These are phyloP conservation scores for Drosophila pachea DNA, from an alignment of 1,140 invertebrate genomes.

Conservation along the genomic window DNA sequence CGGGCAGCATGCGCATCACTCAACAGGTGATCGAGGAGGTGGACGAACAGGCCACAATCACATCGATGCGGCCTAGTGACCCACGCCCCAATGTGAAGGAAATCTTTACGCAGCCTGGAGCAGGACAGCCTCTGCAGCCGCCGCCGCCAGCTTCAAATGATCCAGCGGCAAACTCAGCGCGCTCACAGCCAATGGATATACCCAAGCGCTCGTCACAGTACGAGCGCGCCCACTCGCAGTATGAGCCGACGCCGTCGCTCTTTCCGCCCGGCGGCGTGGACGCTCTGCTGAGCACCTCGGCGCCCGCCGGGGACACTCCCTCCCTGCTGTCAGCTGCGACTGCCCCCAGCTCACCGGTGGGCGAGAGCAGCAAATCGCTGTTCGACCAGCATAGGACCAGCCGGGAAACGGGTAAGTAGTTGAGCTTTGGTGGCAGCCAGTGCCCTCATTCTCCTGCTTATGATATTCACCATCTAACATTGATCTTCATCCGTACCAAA, in stretches of 20 bases:
- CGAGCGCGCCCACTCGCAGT: constrained; percentile 67
- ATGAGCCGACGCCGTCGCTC: constrained; percentile 42
- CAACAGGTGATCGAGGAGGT: constrained; percentile 90
- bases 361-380: constrained; percentile 70
- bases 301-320: constrained; percentile 51
- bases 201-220: constrained; percentile 62
- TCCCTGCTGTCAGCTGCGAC: constrained; percentile 52
- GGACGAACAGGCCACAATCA: constrained; percentile 89
- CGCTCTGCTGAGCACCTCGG: constrained; percentile 66
- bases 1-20: constrained; percentile 85
- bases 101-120: constrained; percentile 79
- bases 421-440: background rate
- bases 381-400: constrained; percentile 62
- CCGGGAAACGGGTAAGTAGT: constrained; percentile 70
- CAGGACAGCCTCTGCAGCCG: constrained; percentile 13
- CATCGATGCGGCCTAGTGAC: constrained; percentile 82
- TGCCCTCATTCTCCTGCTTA: constrained; percentile 23
- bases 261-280: constrained; percentile 73
- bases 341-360: constrained; percentile 63
- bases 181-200: constrained; percentile 79
- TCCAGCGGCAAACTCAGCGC: constrained; percentile 65
- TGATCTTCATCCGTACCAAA: constrained; percentile 57
- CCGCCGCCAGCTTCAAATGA: background rate
- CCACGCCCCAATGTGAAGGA: constrained; percentile 82
- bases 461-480: constrained; percentile 59